These are phyloP conservation scores for Scartelaos histophorus DNA, from an alignment of 2,113 vertebrate genomes.

Conservation along the genomic window DNA sequence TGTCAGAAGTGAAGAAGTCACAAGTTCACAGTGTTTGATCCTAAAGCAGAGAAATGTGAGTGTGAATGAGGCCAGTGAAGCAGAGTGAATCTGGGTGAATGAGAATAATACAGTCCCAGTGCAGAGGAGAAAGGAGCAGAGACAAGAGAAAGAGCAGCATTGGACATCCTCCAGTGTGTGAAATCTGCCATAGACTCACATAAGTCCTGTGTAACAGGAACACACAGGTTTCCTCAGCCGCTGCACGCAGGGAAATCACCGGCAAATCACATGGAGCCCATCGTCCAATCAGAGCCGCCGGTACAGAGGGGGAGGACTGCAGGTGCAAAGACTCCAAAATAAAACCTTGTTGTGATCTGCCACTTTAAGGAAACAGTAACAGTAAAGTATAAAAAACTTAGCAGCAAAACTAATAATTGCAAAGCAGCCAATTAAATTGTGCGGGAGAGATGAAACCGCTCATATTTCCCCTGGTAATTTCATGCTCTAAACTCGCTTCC, in stretches of 20 bases:
- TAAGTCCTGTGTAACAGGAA: conserved; percentile 22
- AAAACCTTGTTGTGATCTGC: conserved; percentile 76
- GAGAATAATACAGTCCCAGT: conserved; percentile 29
- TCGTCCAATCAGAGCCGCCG: conserved; percentile 55
- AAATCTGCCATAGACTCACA: conserved; percentile 33
- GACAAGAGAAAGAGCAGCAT: conserved; percentile 32
- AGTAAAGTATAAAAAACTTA: conserved; percentile 93
- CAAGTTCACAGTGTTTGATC: conserved; percentile 41
- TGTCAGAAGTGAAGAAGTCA: conserved; percentile 21
- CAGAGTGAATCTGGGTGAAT: conserved; percentile 32
- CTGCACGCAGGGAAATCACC: conserved; percentile 40
- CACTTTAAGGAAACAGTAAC: conserved; percentile 99
- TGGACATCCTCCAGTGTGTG: conserved; percentile 31
- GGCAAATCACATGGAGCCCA: conserved; percentile 50
- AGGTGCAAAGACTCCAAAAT: conserved; percentile 39
- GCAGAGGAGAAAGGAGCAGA: conserved; percentile 31
- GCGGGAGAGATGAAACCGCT: conserved; percentile 99
- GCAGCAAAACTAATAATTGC: conserved; percentile 99
- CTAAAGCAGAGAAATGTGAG: conserved; percentile 5
- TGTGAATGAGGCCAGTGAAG: conserved; percentile 30
- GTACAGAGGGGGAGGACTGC: conserved; percentile 33
- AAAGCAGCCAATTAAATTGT: conserved; percentile 99
- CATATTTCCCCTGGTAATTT: conserved; percentile 99
- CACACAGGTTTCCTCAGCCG: conserved; percentile 4
- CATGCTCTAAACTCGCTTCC: conserved; percentile 99